Percentiles rank a stretch among this genome's conserved stretches.
These are phyloP conservation scores for Leucophenga maculata DNA, from an alignment of 2,888 invertebrate genomes.

Conservation along the genomic window DNA sequence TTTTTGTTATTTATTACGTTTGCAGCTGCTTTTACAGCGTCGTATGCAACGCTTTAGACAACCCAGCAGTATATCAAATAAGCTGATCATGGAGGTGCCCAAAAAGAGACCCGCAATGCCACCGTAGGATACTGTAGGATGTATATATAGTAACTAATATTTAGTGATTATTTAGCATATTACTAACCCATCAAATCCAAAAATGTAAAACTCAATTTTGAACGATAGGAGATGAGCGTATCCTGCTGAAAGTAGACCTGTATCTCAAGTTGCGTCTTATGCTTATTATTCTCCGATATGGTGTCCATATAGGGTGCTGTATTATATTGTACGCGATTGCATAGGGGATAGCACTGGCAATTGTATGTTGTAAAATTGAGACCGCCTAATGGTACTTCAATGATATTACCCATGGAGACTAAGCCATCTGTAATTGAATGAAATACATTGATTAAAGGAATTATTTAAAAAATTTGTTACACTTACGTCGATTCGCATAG, in stretches of 20 bases:
- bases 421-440: slow-evolving; percentile 40
- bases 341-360: slow-evolving; percentile 58
- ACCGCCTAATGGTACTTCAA: slow-evolving; percentile 46
- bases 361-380: slow-evolving; percentile 44
- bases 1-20: too few species aligned
- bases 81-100: slow-evolving; percentile 56
- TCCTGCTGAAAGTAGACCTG: slow-evolving; percentile 56
- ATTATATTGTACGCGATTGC: slow-evolving; percentile 55
- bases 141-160: not conserved
- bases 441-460: not conserved
- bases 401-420: slow-evolving; percentile 54
- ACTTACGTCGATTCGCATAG: slow-evolving; percentile 38
- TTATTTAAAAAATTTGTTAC: too few species aligned
- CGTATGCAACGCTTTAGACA: slow-evolving; percentile 41
- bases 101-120: slow-evolving; percentile 59
- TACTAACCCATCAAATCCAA: slow-evolving; percentile 57
- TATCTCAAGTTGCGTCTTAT: slow-evolving; percentile 38
- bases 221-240: slow-evolving; percentile 59
- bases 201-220: slow-evolving; percentile 50
- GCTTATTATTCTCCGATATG: not conserved
- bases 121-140: slow-evolving; percentile 53
- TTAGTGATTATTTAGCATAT: not conserved
- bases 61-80: slow-evolving; percentile 48
- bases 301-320: slow-evolving; percentile 48
- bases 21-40: not conserved